Conservation (phyloP, 92 coral and sea anemone species). For the Ricordea florida region DNA sequence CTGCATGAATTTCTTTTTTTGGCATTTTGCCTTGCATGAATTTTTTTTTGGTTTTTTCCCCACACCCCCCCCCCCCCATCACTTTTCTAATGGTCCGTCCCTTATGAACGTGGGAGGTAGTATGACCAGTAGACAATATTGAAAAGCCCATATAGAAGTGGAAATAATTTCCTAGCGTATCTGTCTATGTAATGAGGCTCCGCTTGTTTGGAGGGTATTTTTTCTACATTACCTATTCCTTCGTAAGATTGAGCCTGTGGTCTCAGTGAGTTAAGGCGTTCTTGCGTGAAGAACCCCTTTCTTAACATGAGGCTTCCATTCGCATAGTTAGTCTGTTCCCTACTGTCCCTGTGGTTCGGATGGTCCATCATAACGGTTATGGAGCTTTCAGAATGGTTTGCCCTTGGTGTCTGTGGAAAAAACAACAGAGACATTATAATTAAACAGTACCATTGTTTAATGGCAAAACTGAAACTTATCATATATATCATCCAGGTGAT, state of each 20-base stretch:
- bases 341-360: not conserved
- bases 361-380: conserved; percentile 31
- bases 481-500: no score
- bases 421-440: no score
- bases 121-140: conserved; percentile 87
- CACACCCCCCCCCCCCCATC: no score
- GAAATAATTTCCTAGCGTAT: conserved; percentile 77
- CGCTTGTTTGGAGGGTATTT: not conserved
- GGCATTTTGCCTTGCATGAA: no score
- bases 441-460: no score
- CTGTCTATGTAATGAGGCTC: conserved; percentile 71
- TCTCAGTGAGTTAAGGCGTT: conserved; percentile 9
- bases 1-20: no score
- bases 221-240: conserved; percentile 1
- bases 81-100: no score
- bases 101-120: conserved; percentile 56
- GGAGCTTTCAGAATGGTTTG: conserved; percentile 2
- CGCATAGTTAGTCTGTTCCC: conserved; percentile 23
- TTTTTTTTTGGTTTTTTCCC: no score
- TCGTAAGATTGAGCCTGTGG: conserved; percentile 4
- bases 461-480: not conserved
- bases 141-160: conserved; percentile 67
- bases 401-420: conserved; percentile 15
- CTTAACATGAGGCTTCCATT: conserved; percentile 8
- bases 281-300: conserved; percentile 22